Base-by-base conservation (phyloP, 2,888 invertebrate species). In the Calephelis perditalis region DNA sequence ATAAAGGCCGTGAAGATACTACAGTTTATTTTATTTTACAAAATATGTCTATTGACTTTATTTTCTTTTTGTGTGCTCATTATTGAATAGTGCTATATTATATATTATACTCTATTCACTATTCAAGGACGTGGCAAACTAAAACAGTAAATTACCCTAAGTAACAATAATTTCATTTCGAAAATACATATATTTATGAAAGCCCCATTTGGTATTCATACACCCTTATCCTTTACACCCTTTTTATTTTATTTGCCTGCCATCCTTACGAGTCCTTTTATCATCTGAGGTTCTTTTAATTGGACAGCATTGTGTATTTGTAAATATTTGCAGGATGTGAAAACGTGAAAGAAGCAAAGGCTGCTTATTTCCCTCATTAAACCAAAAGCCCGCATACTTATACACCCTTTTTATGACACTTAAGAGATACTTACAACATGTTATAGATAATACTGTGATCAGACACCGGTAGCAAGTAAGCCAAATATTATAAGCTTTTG, bases 221-320 rank as follows among this genome's bases (percentile, higher is more conserved):
- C 35, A 54, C 52, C 52, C 36, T 54, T 54, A 54, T 54, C 52
- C 36, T 54, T 54, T 54, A 54, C 36, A 35, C 10, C 35, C 52
- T 54, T 35, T 54, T 54, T 36, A 54, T 54, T 54, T 54, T n/a
- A 10, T 54, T 54, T 54, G 35, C n/a, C 11, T 52, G 52, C 36
- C 36, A 54, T 36, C 36, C 52, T 54, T 54, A 36, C 11, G 36
- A 35, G 36, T 35, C 52, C 35, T 54, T 54, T 54, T 36, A n/a
- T 35, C 36, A 11, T 54, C 36, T 35, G 36, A 54, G 36, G 52
- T 35, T n/a, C 52, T 54, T 54, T 54, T 54, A 54, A 54, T 54
- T 54, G 52, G 52, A 54, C 52, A 36, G 52, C 36, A 54, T 54
- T 54, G 52, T 36, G 36, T 54, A 26, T 35, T 35, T 54, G 36